Percentiles rank a stretch among this genome's conserved stretches.
Conservation (phyloP, 2,797 vertebrate species). For the Orestias chungarensis region DNA sequence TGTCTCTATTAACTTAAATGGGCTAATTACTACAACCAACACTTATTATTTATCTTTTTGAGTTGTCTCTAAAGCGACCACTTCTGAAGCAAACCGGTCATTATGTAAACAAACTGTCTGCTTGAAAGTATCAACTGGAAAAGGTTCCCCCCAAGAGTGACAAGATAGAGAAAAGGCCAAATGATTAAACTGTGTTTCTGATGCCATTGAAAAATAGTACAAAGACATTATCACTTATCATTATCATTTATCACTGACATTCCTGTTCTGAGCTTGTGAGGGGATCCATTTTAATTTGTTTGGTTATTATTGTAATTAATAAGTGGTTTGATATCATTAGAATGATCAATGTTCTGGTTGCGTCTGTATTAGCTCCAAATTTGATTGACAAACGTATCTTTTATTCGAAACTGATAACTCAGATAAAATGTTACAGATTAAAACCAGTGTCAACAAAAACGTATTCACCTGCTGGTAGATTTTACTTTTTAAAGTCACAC, state of each 20-base stretch:
- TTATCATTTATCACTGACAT: slow-evolving; percentile 4
- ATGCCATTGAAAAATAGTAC: neutral
- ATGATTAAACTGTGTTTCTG: slow-evolving; percentile 10
- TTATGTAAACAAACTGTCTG: slow-evolving; percentile 25
- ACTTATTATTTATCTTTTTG: slow-evolving; percentile 54
- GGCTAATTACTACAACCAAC: slow-evolving; percentile 43
- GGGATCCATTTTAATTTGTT: no score
- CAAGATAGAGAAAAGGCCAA: slow-evolving; percentile 8
- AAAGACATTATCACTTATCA: slow-evolving; percentile 1
- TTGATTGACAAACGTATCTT: no score
- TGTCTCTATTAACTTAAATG: slow-evolving; percentile 18
- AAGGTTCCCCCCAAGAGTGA: slow-evolving; percentile 18
- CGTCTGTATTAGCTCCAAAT: no score
- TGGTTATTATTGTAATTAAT: no score
- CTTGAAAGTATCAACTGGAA: slow-evolving; percentile 27
- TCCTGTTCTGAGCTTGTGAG: neutral
- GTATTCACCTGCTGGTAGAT: no score
- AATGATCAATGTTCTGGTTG: neutral
- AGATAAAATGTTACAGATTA: no score
- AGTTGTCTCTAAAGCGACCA: slow-evolving; percentile 32
- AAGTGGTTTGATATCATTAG: no score
- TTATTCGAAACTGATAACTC: neutral
- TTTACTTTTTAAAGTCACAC: no score
- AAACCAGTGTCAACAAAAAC: no score
- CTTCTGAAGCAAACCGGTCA: slow-evolving; percentile 5